phyloP scores from a whole-genome alignment of 2,888 invertebrate species.

The Hybos culiciformis region DNA sequence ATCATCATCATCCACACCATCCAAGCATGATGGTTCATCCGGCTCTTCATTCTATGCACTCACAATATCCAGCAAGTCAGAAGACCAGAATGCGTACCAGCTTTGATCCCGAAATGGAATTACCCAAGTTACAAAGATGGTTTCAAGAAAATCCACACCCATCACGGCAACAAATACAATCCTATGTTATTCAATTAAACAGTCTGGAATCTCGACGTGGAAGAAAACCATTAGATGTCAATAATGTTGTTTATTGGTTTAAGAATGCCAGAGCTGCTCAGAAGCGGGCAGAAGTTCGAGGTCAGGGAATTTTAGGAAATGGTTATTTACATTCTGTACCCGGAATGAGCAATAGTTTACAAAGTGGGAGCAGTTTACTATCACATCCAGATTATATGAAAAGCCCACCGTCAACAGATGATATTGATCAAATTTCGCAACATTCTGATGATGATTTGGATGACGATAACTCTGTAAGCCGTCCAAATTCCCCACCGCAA shows the following conservation, averaged over 20 bases:
- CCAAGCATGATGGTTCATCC: conserved; percentile 45
- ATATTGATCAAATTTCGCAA: conserved; percentile 54
- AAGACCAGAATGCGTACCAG: conserved; percentile 93
- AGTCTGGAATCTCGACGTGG: conserved; percentile 82
- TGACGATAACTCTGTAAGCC: conserved; percentile 43
- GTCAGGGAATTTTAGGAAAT: conserved; percentile 34
- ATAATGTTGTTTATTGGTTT: conserved; percentile 95
- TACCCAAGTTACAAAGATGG: conserved; percentile 93
- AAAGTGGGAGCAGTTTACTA: conserved; percentile 31
- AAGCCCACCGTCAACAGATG: conserved; percentile 47
- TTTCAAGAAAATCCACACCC: conserved; percentile 96
- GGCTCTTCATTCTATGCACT: conserved; percentile 59
- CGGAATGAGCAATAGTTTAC: conserved; percentile 23
- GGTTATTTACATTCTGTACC: conserved; percentile 31
- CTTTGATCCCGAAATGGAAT: conserved; percentile 91
- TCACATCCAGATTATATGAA: conserved; percentile 51
- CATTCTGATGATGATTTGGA: conserved; percentile 50
- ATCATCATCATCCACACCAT: conserved; percentile 22
- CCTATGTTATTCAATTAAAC: conserved; percentile 89
- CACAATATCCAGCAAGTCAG: conserved; percentile 43
- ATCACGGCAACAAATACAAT: conserved; percentile 88
- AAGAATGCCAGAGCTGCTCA: conserved; percentile 94
- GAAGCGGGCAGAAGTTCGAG: conserved; percentile 73
- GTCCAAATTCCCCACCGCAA: conserved; percentile 52
- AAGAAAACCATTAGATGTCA: conserved; percentile 85